Evolutionary conservation across 2,113 vertebrate genomes (phyloP).

Genomic region (Oryzias celebensis): DNA sequence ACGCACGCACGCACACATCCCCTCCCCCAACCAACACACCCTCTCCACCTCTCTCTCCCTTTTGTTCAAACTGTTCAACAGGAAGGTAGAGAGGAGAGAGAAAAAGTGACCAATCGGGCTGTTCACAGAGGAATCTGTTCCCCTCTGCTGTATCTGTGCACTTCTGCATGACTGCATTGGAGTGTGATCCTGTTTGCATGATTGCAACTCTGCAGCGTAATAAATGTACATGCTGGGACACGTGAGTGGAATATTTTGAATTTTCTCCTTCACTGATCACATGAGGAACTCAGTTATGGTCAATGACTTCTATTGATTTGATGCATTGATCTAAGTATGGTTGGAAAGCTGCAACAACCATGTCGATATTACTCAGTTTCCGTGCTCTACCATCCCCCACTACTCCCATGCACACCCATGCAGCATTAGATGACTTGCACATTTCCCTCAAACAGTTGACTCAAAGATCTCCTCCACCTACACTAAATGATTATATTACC

Average conservation of each 20-base stretch:
- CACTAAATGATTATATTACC: neutral
- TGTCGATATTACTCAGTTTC: slow-evolving; percentile 72
- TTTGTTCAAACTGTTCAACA: slow-evolving; percentile 78
- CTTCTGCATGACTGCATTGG: slow-evolving; percentile 10
- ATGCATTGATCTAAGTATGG: slow-evolving; percentile 64
- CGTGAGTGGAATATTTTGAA: slow-evolving; percentile 26
- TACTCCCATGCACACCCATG: slow-evolving; percentile 22
- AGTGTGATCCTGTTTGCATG: slow-evolving; percentile 2
- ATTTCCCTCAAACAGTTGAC: slow-evolving; percentile 44
- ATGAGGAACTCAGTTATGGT: slow-evolving; percentile 72
- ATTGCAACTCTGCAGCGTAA: slow-evolving; percentile 14
- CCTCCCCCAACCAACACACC: slow-evolving; percentile 54
- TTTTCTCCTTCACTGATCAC: slow-evolving; percentile 66
- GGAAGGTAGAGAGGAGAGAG: slow-evolving; percentile 68
- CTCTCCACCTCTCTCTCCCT: slow-evolving; percentile 56
- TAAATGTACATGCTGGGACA: slow-evolving; percentile 15
- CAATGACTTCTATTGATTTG: slow-evolving; percentile 72
- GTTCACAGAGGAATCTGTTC: slow-evolving; percentile 55
- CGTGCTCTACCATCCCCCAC: slow-evolving; percentile 30
- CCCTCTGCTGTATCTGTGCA: slow-evolving; percentile 23
- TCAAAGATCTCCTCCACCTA: slow-evolving; percentile 32
- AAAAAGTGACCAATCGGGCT: slow-evolving; percentile 74
- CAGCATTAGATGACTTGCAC: slow-evolving; percentile 56
- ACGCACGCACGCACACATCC: slow-evolving; percentile 40
- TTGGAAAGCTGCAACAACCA: slow-evolving; percentile 53